Evolutionary conservation across 2,888 invertebrate genomes (phyloP).

Genomic region (Ichneumon xanthorius): DNA sequence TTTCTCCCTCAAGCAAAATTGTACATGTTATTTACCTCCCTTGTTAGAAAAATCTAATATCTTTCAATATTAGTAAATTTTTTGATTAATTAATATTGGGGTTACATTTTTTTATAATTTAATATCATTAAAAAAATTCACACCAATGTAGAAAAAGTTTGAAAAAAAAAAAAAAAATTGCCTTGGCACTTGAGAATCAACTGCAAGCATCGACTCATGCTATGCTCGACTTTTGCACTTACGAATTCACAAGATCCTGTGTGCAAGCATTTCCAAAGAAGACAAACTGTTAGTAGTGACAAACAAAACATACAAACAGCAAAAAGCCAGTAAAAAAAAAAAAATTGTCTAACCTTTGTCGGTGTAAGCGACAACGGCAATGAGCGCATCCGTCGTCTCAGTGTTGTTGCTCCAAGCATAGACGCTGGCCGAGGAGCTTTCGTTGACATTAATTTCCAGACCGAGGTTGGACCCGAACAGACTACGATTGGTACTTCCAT

Average conservation of each 20-base stretch:
- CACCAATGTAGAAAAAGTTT: not conserved
- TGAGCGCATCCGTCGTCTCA: constrained; percentile 82
- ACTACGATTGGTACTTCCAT: constrained; percentile 75
- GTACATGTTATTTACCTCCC: not conserved
- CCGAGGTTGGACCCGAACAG: constrained; percentile 89
- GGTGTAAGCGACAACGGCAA: constrained; percentile 87
- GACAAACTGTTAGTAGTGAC: not conserved
- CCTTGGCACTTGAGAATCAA: not conserved
- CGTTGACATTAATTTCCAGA: constrained; percentile 83
- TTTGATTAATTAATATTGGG: not conserved
- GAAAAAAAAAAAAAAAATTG: not conserved
- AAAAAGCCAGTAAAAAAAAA: not conserved
- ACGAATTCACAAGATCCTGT: constrained; percentile 11
- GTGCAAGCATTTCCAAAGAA: not conserved
- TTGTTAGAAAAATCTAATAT: not conserved
- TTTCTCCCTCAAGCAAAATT: not conserved
- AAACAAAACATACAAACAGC: not conserved
- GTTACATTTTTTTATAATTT: not conserved
- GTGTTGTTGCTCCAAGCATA: constrained; percentile 85
- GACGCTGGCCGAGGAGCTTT: constrained; percentile 78
- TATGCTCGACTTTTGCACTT: constrained; percentile 1
- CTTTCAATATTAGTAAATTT: too few relatives aligned
- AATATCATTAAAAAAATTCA: not conserved
- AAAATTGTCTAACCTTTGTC: constrained; percentile 84
- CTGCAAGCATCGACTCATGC: not conserved